phyloP scores from a whole-genome alignment of 2,797 vertebrate species.

The Sarcophilus harrisii region DNA sequence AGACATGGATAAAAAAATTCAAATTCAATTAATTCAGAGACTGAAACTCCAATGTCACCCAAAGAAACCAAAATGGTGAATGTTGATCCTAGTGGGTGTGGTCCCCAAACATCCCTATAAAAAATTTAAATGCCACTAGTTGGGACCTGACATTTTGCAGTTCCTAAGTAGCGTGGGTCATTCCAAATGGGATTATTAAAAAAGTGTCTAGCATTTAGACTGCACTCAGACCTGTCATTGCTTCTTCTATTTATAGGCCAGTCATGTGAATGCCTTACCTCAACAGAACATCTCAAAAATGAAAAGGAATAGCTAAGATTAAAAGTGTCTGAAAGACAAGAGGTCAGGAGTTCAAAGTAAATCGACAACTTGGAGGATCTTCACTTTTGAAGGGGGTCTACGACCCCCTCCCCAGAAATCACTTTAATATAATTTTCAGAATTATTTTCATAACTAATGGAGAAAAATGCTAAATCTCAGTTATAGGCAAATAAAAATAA shows the following conservation, averaged over 20 bases:
- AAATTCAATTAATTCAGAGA: neutral
- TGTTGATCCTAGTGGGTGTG: neutral
- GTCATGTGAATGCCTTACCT: neutral
- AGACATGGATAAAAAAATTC: neutral
- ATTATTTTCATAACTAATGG: neutral
- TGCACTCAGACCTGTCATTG: slow-evolving; percentile 2
- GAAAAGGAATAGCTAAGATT: neutral
- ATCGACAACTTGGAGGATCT: neutral
- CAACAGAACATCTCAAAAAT: neutral
- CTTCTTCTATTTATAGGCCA: slow-evolving; percentile 13
- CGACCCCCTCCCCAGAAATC: neutral
- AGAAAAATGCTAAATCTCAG: neutral
- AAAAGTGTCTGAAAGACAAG: slow-evolving; percentile 15
- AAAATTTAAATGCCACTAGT: slow-evolving; percentile 13
- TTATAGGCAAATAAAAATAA: neutral
- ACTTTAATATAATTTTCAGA: neutral
- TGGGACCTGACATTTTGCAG: slow-evolving; percentile 36
- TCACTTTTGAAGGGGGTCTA: neutral
- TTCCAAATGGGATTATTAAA: slow-evolving; percentile 5
- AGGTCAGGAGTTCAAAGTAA: slow-evolving; percentile 16
- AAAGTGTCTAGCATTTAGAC: slow-evolving; percentile 28
- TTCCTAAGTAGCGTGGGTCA: slow-evolving; percentile 35
- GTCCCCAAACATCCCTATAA: neutral
- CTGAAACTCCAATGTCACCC: neutral
- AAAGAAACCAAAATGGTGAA: slow-evolving; percentile 2